A percentile compares a stretch with the other conserved stretches of the same genome.
Conservation (phyloP, 2,888 invertebrate genomes). For the Biston betularia region DNA sequence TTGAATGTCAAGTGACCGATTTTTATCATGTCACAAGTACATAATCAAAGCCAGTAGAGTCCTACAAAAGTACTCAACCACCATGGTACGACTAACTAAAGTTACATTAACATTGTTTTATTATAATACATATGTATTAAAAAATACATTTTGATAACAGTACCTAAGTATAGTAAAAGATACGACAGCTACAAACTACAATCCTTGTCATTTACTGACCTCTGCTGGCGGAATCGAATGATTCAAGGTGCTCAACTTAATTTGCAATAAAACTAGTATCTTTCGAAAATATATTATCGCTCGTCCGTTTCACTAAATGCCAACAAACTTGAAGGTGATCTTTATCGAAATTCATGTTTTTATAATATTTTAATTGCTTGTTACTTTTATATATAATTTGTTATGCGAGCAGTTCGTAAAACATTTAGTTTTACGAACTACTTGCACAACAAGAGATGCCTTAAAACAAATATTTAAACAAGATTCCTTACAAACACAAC, state of each 20-base stretch:
- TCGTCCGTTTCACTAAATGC: slow-evolving; percentile 64
- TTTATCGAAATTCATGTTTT: slow-evolving; percentile 33
- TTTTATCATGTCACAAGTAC: no score
- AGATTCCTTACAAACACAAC: slow-evolving; percentile 9
- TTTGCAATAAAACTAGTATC: slow-evolving; percentile 66
- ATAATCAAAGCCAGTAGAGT: no score
- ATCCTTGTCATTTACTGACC: slow-evolving; percentile 63
- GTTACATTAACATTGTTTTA: no score
- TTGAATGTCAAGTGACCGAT: no score
- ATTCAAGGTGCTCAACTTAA: slow-evolving; percentile 65
- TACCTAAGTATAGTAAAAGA: slow-evolving; percentile 2
- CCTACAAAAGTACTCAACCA: no score
- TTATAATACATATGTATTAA: not conserved
- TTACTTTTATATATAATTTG: not conserved
- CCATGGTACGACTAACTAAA: no score
- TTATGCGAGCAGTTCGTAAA: no score
- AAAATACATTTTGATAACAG: slow-evolving; percentile 6
- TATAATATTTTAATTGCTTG: slow-evolving; percentile 2
- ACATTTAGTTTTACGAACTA: not conserved
- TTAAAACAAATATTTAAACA: slow-evolving; percentile 11
- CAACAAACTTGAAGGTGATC: slow-evolving; percentile 71
- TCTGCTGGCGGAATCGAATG: slow-evolving; percentile 64
- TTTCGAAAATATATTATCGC: slow-evolving; percentile 52
- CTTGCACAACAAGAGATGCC: not conserved
- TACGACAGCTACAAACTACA: slow-evolving; percentile 24